Evolutionary conservation across 2,797 vertebrate genomes (phyloP).

Genomic region (Takifugu ocellatus): DNA sequence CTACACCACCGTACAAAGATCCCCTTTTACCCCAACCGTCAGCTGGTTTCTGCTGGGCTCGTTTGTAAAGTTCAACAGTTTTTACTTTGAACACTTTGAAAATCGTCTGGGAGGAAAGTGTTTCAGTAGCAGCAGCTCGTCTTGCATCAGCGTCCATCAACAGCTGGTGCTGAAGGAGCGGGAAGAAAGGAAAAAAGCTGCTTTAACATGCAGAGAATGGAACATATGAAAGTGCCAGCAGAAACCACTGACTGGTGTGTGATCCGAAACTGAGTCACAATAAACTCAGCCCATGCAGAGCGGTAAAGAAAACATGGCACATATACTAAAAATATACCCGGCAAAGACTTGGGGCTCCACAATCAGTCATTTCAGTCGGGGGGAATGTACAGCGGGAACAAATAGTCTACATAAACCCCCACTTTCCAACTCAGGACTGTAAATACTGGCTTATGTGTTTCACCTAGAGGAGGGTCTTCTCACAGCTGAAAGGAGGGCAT

Average conservation of each 20-base stretch:
- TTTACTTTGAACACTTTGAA: conserved; percentile 6
- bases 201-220: conserved; percentile 30
- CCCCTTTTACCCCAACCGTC: conserved; percentile 55
- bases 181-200: conserved; percentile 12
- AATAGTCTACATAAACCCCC: conserved; percentile 28
- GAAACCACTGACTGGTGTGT: conserved; percentile 59
- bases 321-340: conserved; percentile 64
- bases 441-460: conserved; percentile 1
- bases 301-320: conserved; percentile 67
- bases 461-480: background rate
- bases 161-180: conserved; percentile 21
- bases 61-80: conserved; percentile 1
- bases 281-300: conserved; percentile 60
- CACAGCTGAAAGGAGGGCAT: background rate
- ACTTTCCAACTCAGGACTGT: conserved; percentile 18
- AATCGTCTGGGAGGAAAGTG: background rate
- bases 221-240: conserved; percentile 56
- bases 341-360: conserved; percentile 52
- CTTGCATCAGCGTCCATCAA: conserved; percentile 18
- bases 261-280: conserved; percentile 63
- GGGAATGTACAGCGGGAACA: conserved; percentile 30
- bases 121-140: conserved; percentile 6
- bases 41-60: conserved; percentile 22
- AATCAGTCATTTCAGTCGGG: conserved; percentile 50
- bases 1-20: conserved; percentile 65